These are phyloP conservation scores for Empidonax alnorum DNA, from an alignment of 2,113 vertebrate genomes.

Conservation along the genomic window DNA sequence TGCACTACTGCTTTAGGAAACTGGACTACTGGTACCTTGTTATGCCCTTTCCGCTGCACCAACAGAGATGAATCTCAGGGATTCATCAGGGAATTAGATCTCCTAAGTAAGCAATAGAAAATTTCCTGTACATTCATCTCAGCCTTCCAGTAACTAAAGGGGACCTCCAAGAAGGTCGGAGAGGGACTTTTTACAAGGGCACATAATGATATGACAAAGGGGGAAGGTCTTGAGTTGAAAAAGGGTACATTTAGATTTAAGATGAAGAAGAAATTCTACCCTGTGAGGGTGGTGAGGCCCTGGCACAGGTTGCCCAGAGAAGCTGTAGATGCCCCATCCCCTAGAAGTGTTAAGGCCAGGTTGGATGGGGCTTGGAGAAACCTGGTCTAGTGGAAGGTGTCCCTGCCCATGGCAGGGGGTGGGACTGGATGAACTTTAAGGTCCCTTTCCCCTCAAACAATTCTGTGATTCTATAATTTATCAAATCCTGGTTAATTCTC, in stretches of 20 bases:
- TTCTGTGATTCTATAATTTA: neutral
- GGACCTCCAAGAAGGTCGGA: neutral
- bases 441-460: neutral
- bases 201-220: neutral
- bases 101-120: neutral
- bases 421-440: neutral
- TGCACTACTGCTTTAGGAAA: constrained; percentile 54
- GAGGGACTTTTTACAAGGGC: neutral
- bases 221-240: neutral
- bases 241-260: neutral
- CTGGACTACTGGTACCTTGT: neutral
- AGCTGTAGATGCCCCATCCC: neutral
- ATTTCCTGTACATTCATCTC: neutral
- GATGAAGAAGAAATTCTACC: neutral
- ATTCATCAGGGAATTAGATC: neutral
- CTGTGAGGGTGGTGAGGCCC: neutral
- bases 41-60: neutral
- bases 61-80: neutral
- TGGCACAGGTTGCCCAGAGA: neutral
- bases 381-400: neutral
- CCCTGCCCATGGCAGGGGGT: neutral
- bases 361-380: fast-evolving
- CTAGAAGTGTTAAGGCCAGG: neutral
- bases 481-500: neutral
- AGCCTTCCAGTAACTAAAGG: neutral